A percentile compares a stretch with the other conserved stretches of the same genome.
These are phyloP conservation scores for Drosophila cardini DNA, from an alignment of 1,140 invertebrate species.

Conservation along the genomic window DNA sequence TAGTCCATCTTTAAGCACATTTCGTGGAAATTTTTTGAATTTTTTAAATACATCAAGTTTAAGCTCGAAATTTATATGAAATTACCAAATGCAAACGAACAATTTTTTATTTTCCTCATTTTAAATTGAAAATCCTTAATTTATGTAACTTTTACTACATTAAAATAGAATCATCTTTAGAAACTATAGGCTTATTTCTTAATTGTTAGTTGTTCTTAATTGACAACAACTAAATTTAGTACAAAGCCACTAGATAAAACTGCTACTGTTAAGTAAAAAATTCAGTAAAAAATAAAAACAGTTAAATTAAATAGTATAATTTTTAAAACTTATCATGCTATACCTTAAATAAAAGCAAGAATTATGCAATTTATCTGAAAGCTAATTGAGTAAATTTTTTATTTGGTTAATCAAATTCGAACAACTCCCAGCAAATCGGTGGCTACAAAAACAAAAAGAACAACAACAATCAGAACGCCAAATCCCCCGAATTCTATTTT, in stretches of 20 bases:
- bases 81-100: background rate
- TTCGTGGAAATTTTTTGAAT: background rate
- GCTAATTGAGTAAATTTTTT: slow-evolving; percentile 9
- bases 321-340: too few species aligned
- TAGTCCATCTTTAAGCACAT: background rate
- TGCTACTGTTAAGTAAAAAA: too few species aligned
- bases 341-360: background rate
- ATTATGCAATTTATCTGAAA: background rate
- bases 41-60: background rate
- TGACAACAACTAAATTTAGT: too few species aligned
- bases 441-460: background rate
- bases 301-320: too few species aligned
- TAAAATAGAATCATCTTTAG: too few species aligned
- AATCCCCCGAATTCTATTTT: slow-evolving; percentile 32
- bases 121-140: too few species aligned
- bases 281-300: too few species aligned
- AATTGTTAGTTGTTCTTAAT: too few species aligned
- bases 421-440: slow-evolving; percentile 23
- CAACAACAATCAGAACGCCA: too few species aligned
- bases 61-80: background rate
- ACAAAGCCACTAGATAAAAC: too few species aligned
- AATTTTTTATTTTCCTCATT: background rate
- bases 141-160: too few species aligned
- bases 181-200: too few species aligned
- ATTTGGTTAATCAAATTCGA: slow-evolving; percentile 10